Evolutionary conservation across 2,113 vertebrate genomes (phyloP).

Genomic region (Irena cyanogastra): DNA sequence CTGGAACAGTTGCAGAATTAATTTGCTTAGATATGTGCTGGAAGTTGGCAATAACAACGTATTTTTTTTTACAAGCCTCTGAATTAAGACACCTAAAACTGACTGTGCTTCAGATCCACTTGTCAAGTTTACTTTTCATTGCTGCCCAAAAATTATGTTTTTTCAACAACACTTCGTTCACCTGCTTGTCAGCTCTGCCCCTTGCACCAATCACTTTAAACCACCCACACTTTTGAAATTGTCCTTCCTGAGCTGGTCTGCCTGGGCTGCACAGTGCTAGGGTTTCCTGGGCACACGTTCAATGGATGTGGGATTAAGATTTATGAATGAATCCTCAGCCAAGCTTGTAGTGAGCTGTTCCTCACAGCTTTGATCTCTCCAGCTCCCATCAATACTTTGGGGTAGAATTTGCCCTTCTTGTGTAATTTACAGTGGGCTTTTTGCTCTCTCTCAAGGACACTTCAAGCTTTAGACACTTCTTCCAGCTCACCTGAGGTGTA

Average conservation of each 20-base stretch:
- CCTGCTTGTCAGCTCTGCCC: background rate
- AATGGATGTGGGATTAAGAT: background rate
- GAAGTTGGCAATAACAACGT: background rate
- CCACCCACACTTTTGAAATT: background rate
- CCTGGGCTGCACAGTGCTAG: background rate
- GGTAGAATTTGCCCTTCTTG: background rate
- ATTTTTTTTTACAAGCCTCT: background rate
- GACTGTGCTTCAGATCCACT: background rate
- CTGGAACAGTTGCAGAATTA: background rate
- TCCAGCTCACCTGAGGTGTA: background rate
- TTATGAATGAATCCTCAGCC: background rate
- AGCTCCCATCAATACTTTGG: accelerated
- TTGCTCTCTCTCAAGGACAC: background rate
- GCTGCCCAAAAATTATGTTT: background rate
- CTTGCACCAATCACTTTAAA: background rate
- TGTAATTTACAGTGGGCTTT: background rate
- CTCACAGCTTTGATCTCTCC: background rate
- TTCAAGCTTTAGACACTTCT: background rate
- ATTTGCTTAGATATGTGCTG: background rate
- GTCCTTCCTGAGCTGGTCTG: background rate
- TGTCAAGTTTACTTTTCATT: background rate
- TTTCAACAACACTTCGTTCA: background rate
- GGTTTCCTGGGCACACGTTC: background rate
- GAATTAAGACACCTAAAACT: background rate
- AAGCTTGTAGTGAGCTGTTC: background rate